Base-by-base conservation (phyloP, 2,113 vertebrate genomes). In the Stigmatopora argus region DNA sequence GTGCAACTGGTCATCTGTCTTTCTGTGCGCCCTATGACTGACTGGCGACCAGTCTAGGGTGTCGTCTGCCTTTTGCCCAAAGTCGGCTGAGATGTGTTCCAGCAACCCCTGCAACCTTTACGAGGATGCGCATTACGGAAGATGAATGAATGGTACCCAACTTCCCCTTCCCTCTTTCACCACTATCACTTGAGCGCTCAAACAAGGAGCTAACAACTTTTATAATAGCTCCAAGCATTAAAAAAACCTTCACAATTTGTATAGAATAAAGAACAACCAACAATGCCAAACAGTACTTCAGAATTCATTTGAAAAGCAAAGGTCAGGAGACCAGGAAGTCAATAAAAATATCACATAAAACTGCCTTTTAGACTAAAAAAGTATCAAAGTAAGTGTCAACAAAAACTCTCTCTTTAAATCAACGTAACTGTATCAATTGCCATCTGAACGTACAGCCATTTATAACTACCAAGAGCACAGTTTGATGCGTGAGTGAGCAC, bases 271-370 rank as follows among this genome's bases (percentile, higher is more conserved):
- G 73, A 82, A 56, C 57, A 59, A 34, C 48, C 10, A 23, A 69
- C 46, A 7, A 74, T 55, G 44, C 13, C 10, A 26, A 21, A 26
- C 64, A 78, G 75, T 69, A 74, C 75, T 58, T 84, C 68, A 79
- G 85, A 72, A 86, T 83, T 79, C 75, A 86, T 84, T 80, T 79
- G 78, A 73, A 72, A 71, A 84, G 51, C 70, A 73, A 86, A 89
- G 86, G 80, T 85, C 75, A 84, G 65, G 64, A 67, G 73, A 77
- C 77, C 75, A 73, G 70, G 21, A 55, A 23, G 53, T 31, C 53
- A 56, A 13, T 56, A 26, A 10, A 56, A 26, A 5, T 49, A 71
- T 48, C 65, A 51, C 17, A 62, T 83, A 70, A 61, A 56, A 1
- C 10, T 62, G 58, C 19, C 18, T 41, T 49, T 72, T 7, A 66